phyloP scores from a whole-genome alignment of 1,140 invertebrate species.

The Gerris buenoi region DNA sequence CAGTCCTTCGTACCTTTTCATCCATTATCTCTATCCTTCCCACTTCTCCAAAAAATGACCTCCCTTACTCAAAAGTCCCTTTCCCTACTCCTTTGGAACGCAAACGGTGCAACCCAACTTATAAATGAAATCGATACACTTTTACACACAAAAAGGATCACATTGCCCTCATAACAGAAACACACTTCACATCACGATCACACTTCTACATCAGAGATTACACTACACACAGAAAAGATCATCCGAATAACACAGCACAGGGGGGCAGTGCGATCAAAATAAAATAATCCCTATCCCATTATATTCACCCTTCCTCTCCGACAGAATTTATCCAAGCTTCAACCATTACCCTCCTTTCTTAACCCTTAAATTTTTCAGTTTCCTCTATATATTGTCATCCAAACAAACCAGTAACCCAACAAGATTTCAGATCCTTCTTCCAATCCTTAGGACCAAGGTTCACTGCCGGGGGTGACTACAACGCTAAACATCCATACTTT shows the following conservation, averaged over 20 bases:
- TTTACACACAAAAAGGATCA: conserved; percentile 18
- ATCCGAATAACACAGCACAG: conserved; percentile 24
- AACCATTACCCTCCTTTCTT: conserved; percentile 19
- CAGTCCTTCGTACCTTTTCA: too few relatives aligned
- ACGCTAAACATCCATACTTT: conserved; percentile 30
- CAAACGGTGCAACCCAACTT: conserved; percentile 17
- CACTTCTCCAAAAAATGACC: too few relatives aligned
- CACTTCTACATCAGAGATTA: conserved; percentile 18
- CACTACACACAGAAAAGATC: conserved; percentile 17
- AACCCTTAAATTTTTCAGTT: conserved; percentile 17
- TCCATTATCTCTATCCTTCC: too few relatives aligned
- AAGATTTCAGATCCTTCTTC: conserved; percentile 25
- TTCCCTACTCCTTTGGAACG: conserved; percentile 15
- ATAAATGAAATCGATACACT: conserved; percentile 15
- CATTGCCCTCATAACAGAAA: conserved; percentile 21
- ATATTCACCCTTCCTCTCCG: conserved; percentile 12
- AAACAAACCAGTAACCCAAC: conserved; percentile 20
- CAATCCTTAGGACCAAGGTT: conserved; percentile 25
- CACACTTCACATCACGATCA: conserved; percentile 20
- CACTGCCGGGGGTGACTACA: conserved; percentile 30
- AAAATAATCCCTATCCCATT: conserved; percentile 14
- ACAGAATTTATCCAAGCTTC: conserved; percentile 21
- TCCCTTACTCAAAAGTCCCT: neutral
- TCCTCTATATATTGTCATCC: conserved; percentile 28
- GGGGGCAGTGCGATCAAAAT: conserved; percentile 21